A percentile compares a stretch with the other conserved stretches of the same genome.
Evolutionary conservation across 2,113 vertebrate species (phyloP).

Genomic region (Semicossyphus pulcher): DNA sequence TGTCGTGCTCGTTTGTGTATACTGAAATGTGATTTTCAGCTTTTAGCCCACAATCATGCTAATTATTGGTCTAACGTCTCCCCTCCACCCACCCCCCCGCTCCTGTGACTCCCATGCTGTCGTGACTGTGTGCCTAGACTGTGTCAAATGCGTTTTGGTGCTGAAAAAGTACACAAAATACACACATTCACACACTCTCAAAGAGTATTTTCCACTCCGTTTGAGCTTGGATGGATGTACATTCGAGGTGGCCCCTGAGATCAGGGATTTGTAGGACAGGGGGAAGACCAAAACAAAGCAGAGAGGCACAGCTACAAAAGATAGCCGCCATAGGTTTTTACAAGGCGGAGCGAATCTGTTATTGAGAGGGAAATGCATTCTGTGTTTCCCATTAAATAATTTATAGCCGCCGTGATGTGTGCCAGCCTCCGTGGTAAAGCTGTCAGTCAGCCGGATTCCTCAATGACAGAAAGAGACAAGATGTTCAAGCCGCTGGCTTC

Average conservation of each 20-base stretch:
- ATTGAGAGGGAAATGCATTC: constrained; percentile 40
- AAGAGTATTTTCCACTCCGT: constrained; percentile 29
- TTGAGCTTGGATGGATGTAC: constrained; percentile 1
- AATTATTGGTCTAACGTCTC: neutral
- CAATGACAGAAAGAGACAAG: constrained; percentile 11
- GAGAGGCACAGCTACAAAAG: constrained; percentile 2
- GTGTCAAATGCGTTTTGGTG: constrained; percentile 33
- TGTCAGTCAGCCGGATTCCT: constrained; percentile 44
- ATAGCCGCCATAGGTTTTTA: constrained; percentile 32
- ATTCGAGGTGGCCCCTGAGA: constrained; percentile 25
- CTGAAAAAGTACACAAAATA: constrained; percentile 22
- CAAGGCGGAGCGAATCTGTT: constrained; percentile 16
- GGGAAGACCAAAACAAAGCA: constrained; percentile 24
- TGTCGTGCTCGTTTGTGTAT: constrained; percentile 1
- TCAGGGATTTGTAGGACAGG: constrained; percentile 23
- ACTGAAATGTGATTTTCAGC: constrained; percentile 3
- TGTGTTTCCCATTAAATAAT: constrained; percentile 50
- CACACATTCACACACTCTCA: constrained; percentile 2
- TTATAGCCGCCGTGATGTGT: constrained; percentile 35
- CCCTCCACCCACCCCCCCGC: neutral
- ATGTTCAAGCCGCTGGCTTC: constrained; percentile 18
- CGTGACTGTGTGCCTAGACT: constrained; percentile 10
- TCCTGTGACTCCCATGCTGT: constrained; percentile 22
- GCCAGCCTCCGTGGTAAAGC: constrained; percentile 36
- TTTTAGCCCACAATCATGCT: constrained; percentile 5